Base-by-base conservation (phyloP, 2,797 vertebrate genomes). In the Menidia menidia region DNA sequence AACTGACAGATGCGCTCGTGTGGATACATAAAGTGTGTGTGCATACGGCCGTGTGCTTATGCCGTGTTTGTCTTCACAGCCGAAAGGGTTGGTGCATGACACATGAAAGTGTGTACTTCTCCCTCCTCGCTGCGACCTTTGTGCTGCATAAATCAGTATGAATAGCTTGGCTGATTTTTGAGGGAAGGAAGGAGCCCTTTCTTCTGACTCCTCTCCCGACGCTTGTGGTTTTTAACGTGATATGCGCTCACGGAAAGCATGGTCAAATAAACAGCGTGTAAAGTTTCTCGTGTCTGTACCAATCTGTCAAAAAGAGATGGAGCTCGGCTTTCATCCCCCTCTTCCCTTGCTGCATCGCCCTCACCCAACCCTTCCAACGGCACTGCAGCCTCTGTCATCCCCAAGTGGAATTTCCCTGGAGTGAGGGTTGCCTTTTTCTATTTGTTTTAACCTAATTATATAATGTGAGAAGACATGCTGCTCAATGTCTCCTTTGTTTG, bases 191-290 rank as follows among this genome's bases (percentile, higher is more conserved):
- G 66, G 77, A 65, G 68, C 52, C 58, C 56, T 78, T 87, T 90
- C 76, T 90, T 75, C 57, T 68, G 61, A 81, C 75, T 86, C 83
- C 57, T 82, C 77, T 80, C 68, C 73, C 68, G 33, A 84, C 82
- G 78, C 77, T 90, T 84, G 87, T 68, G 85, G 84, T 85, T 92
- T 91, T 88, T 82, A 88, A 93, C 87, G 73, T 70, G 85, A 92
- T 90, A 87, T 35, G 70, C 55, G 84, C 78, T 15, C 87, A 90
- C 44, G 64, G 88, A 88, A 86, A 89, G 86, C 84, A 53, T 73
- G 86, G 88, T 90, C 91, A 89, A 90, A 93, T 89, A 92, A 92
- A 90, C 89, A 89, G 63, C 39, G 85, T 87, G 73, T 91, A 81
- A 83, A 87, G 84, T 92, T 94, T 87, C 89, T 58, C 48, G 61